phyloP scores from a whole-genome alignment of 2,113 vertebrate species.

The Penelope pileata region DNA sequence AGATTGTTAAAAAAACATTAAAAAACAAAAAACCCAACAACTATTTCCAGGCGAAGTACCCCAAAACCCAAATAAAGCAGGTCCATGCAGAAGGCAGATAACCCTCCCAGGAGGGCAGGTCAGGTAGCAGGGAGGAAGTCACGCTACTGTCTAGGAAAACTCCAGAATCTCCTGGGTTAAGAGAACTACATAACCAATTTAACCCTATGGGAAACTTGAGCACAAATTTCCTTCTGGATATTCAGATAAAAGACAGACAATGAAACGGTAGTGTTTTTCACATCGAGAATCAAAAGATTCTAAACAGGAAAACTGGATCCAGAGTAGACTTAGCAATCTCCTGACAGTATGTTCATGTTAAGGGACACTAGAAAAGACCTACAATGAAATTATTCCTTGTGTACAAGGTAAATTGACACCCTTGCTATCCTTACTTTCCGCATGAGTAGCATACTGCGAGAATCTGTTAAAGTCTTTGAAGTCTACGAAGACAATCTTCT shows the following conservation, averaged over 20 bases:
- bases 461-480: background rate
- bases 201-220: background rate
- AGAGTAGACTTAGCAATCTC: background rate
- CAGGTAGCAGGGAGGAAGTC: background rate
- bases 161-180: background rate
- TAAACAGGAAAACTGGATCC: background rate
- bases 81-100: background rate
- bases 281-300: background rate
- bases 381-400: background rate
- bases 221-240: background rate
- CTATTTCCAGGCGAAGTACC: background rate
- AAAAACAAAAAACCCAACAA: no score
- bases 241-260: background rate
- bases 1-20: background rate
- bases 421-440: background rate
- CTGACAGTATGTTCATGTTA: background rate
- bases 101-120: fast-evolving
- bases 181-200: background rate
- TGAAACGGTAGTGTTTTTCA: background rate
- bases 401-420: background rate
- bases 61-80: background rate
- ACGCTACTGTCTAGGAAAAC: background rate
- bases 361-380: background rate
- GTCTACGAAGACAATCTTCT: no score
- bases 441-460: background rate